Evolutionary conservation across 2,797 vertebrate genomes (phyloP).

Genomic region (Sebastes melanostomus): DNA sequence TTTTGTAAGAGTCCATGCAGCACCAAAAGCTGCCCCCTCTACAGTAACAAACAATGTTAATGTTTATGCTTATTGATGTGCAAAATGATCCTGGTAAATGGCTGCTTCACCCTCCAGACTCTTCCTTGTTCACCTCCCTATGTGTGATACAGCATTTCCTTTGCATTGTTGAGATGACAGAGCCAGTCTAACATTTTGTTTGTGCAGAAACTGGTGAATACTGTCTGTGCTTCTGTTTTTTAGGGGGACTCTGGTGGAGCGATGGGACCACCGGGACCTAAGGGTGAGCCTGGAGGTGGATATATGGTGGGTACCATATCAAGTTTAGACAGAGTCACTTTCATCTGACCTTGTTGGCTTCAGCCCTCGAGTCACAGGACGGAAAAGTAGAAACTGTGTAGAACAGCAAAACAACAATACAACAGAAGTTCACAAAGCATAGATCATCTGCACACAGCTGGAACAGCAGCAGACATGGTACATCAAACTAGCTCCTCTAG

Average conservation of each 20-base stretch:
- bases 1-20: not conserved
- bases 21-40: not conserved
- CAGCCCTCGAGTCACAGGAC: not conserved
- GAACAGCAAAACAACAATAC: constrained; percentile 8
- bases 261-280: constrained; percentile 86
- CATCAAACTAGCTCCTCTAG: constrained; percentile 31
- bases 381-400: not conserved
- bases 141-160: not conserved
- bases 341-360: not conserved
- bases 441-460: constrained; percentile 37
- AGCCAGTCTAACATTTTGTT: constrained; percentile 3
- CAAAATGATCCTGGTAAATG: constrained; percentile 13
- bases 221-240: constrained; percentile 38
- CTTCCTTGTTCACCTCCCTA: not conserved
- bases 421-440: constrained; percentile 1
- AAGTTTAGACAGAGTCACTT: constrained; percentile 9
- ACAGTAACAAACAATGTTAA: not conserved
- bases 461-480: constrained; percentile 9
- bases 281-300: constrained; percentile 89
- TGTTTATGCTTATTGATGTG: not conserved
- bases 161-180: constrained; percentile 1
- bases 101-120: not conserved
- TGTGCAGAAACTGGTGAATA: not conserved
- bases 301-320: constrained; percentile 80
- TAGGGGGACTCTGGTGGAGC: constrained; percentile 89